Evolutionary conservation across 2,888 invertebrate species (phyloP).

Genomic region (Zygogramma bicolorata): DNA sequence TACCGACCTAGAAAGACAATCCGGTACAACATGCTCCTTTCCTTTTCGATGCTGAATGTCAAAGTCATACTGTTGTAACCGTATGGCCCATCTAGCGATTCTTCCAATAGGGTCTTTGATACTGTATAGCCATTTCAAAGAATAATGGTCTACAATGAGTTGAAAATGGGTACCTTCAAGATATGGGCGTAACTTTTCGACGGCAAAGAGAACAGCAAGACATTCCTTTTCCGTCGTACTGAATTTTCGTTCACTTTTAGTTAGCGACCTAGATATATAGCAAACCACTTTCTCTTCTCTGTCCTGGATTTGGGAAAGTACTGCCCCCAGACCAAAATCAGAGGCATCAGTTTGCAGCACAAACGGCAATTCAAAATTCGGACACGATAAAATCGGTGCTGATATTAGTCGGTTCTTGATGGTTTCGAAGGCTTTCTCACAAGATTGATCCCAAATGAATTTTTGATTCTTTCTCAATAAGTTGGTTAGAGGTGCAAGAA

Average conservation of each 20-base stretch:
- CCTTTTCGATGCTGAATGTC: conserved; percentile 50
- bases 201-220: conserved; percentile 25
- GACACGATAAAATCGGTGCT: conserved; percentile 7
- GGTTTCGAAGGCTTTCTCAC: background rate
- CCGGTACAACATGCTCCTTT: conserved; percentile 47
- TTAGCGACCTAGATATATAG: conserved; percentile 35
- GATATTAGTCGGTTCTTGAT: conserved; percentile 14
- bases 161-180: conserved; percentile 22
- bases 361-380: conserved; percentile 3
- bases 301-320: conserved; percentile 15
- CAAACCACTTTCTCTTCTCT: conserved; percentile 28
- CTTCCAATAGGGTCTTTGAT: conserved; percentile 49
- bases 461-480: conserved; percentile 23
- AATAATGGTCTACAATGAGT: background rate
- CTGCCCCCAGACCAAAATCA: conserved; percentile 20
- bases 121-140: background rate
- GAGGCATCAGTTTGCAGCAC: conserved; percentile 25
- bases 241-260: conserved; percentile 39
- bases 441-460: conserved; percentile 13
- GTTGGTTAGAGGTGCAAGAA: conserved; percentile 28
- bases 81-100: conserved; percentile 49
- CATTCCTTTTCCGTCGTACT: conserved; percentile 45
- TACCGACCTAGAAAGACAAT: conserved; percentile 33
- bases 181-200: conserved; percentile 44
- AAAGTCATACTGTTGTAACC: conserved; percentile 41